Conservation (phyloP, 92 coral and sea anemone genomes). For the Zoanthus sociatus region DNA sequence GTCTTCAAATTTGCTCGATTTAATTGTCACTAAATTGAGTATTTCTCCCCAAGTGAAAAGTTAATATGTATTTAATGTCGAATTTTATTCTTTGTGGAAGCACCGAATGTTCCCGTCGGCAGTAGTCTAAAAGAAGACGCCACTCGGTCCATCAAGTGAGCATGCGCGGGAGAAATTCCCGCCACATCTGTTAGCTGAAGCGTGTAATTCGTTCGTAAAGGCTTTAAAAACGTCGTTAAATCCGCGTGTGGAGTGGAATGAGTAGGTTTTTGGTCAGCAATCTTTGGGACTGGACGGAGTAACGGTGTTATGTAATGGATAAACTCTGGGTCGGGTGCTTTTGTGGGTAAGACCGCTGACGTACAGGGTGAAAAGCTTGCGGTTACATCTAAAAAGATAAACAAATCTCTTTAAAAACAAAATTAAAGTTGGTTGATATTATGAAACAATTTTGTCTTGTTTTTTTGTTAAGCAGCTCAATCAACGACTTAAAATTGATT, state of each 20-base stretch:
- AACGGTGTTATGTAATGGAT: conserved; percentile 23
- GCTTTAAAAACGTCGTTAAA: background rate
- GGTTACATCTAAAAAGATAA: conserved; percentile 4
- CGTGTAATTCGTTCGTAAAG: conserved; percentile 27
- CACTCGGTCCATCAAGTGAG: background rate
- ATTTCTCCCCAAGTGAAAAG: background rate
- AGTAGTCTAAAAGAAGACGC: conserved; percentile 9
- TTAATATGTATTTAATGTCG: background rate
- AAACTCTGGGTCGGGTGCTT: conserved; percentile 40
- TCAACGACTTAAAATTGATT: background rate
- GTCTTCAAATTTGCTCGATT: no score
- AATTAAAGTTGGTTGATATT: background rate
- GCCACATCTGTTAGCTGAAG: conserved; percentile 36
- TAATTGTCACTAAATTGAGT: background rate
- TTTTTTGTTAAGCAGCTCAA: background rate
- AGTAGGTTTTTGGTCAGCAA: background rate
- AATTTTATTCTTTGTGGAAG: conserved; percentile 18
- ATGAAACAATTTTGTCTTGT: no score
- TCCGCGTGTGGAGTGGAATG: conserved; percentile 12
- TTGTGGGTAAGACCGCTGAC: conserved; percentile 39
- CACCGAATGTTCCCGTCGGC: conserved; percentile 35
- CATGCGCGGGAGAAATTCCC: conserved; percentile 47
- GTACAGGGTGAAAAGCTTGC: conserved; percentile 36
- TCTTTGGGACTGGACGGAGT: conserved; percentile 32
- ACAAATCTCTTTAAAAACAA: background rate